Base-by-base conservation (phyloP, 2,797 vertebrate genomes). In the Tarsius wallacei region DNA sequence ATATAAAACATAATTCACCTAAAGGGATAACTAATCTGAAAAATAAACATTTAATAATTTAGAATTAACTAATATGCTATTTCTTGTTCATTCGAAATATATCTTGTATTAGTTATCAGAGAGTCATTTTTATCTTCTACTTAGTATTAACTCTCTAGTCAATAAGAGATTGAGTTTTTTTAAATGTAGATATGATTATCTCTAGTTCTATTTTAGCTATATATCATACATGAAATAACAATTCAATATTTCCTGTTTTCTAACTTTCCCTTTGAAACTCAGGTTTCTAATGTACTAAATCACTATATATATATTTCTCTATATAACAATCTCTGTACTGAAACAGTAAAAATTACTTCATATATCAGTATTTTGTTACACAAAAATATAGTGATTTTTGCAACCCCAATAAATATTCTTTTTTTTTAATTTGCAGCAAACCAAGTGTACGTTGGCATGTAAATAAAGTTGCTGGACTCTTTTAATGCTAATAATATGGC, bases 1-100 rank as follows among this genome's bases (percentile, higher is more conserved):
- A 42, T 33, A 57, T 71, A 57, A 91, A 91, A 96, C 91, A 78
- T 17, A 87, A n/a, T 82, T 85, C 24, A 87, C 26, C 76, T 82
- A 87, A 91, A 90, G 26, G 6, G 15, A 53, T 88, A 51, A 80
- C 19, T 63, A 59, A 80, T 83, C 63, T 91, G 21, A 63, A 53
- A 49, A 16, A 0, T n/a, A 5, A 76, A 61, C 70, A 47, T 59
- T 22, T 81, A 5, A 74, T 61, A 68, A 76, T 85, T 66, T 92
- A 73, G n/a, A 85, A 42, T 80, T 10, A 1, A 77, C 22, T 77
- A 89, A 87, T 80, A 94, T 26, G 4, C 0, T 94, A 68, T 53
- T 84, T 66, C 47, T 47, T 80, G 31, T 74, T 93, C 19, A 93
- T 26, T 8, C 28, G 42, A 42, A 42, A 42, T 42, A 42, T 42